Percentiles rank a stretch among this genome's conserved stretches.
Evolutionary conservation across 2,797 vertebrate species (phyloP).

Genomic region (Gastrophryne carolinensis): DNA sequence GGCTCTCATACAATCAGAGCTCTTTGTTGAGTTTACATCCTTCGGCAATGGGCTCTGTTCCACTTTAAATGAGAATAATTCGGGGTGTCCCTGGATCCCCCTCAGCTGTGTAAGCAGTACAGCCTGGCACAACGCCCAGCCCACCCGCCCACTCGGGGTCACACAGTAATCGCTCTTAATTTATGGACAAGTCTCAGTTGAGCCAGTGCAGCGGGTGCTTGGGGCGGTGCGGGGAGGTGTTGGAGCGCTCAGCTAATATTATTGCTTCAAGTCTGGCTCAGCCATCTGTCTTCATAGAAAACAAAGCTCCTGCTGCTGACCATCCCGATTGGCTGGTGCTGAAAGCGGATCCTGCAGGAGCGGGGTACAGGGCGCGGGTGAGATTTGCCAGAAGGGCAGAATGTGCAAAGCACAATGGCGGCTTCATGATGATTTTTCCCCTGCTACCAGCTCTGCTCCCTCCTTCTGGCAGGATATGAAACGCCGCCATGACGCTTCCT

Average conservation of each 20-base stretch:
- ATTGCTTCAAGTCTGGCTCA: background rate
- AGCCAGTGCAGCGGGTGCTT: background rate
- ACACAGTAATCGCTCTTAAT: background rate
- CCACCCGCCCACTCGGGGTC: background rate
- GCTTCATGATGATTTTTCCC: background rate
- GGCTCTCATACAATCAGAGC: too few relatives aligned
- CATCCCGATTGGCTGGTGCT: slow-evolving; percentile 2
- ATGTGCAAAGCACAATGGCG: background rate
- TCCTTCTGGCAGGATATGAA: background rate
- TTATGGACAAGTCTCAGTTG: background rate
- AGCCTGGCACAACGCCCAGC: background rate
- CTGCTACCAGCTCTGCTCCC: slow-evolving; percentile 13
- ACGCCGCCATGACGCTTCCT: background rate
- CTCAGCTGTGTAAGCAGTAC: background rate
- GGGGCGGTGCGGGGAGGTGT: background rate
- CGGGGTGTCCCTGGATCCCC: background rate
- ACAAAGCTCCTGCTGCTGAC: slow-evolving; percentile 29
- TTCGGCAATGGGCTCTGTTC: too few relatives aligned
- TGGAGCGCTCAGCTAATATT: background rate
- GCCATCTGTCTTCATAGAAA: slow-evolving; percentile 14
- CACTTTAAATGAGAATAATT: too few relatives aligned
- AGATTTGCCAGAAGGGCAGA: slow-evolving; percentile 21
- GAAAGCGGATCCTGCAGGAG: slow-evolving; percentile 1
- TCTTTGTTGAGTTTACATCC: too few relatives aligned
- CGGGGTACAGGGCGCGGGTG: slow-evolving; percentile 1